phyloP scores from a whole-genome alignment of 1,140 invertebrate species.

The Melipona quadrifasciata region DNA sequence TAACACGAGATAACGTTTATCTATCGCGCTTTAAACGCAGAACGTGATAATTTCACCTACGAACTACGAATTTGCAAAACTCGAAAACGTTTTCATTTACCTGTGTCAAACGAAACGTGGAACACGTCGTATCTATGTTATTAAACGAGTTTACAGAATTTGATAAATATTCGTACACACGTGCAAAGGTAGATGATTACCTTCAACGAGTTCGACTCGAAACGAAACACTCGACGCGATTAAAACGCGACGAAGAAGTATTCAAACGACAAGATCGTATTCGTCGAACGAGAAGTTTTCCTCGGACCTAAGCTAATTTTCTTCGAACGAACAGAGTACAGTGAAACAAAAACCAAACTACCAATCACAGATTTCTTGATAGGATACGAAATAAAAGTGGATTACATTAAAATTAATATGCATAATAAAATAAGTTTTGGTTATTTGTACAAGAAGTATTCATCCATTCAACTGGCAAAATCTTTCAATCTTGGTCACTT shows the following conservation, averaged over 20 bases:
- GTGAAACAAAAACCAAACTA: too few relatives aligned
- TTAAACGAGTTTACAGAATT: neutral
- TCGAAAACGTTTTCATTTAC: too few relatives aligned
- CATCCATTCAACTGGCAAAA: too few relatives aligned
- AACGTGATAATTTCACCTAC: neutral
- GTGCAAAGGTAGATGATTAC: neutral
- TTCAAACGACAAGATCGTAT: neutral
- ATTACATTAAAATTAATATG: too few relatives aligned
- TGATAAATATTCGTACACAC: neutral
- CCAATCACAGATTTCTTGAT: too few relatives aligned
- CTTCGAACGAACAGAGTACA: neutral
- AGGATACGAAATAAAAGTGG: too few relatives aligned
- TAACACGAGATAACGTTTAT: slow-evolving; percentile 15
- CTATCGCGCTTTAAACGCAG: neutral
- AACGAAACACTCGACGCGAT: neutral
- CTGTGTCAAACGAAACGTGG: neutral
- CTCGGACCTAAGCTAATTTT: slow-evolving; percentile 27
- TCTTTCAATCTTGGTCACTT: too few relatives aligned
- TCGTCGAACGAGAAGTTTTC: neutral
- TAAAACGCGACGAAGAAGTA: neutral
- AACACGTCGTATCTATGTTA: neutral
- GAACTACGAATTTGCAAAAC: too few relatives aligned
- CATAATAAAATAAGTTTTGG: too few relatives aligned
- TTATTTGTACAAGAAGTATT: too few relatives aligned
- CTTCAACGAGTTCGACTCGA: neutral